Base-by-base conservation (phyloP, 2,888 invertebrate genomes). In the Eupithecia dodoneata region DNA sequence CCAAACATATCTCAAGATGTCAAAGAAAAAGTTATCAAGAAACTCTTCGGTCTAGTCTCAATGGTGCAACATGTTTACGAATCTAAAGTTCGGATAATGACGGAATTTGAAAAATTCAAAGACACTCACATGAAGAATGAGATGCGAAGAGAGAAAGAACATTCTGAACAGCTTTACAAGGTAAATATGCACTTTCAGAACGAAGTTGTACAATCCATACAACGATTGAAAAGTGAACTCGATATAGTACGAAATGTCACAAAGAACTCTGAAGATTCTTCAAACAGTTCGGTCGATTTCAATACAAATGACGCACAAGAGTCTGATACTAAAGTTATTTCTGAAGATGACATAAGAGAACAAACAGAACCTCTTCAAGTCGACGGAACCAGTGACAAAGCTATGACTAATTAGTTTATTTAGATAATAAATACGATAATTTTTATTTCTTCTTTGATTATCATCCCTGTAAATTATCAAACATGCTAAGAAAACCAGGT, bases 51-150 rank as follows among this genome's bases (percentile, higher is more conserved):
- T 52, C 82, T 95, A 18, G 95, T 93, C 2, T 93, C 94, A 12
- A 94, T 95, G 93, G 94, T 94, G 42, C 95, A 95, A 83, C 94
- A 95, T 77, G 88, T 89, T 10, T 95, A 94, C 73, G 95, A 95
- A 84, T 94, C 95, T 5, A 95, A 95, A 85, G 94, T 94, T 55
- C 88, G 95, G 79, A 86, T 94, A 4, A 93, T 93, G 92, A 88
- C 90, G 0, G 95, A 95, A 73, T 94, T 90, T 73, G 95, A 95
- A 13, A 94, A 93, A 83, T 94, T 89, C 78, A 95, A 95, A 76
- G 95, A 95, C 13, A 93, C 90, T 0, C 92, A 94, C 77, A 84
- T 92, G 85, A 94, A 88, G 77, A 94, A 92, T 73, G 95, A 95
- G 81, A 79, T 89, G 0, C 87, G 94, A 83, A 89, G 93, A 81